Percentiles rank a stretch among this genome's conserved stretches.
phyloP scores from a whole-genome alignment of 2,797 vertebrate species.

The Xenops minutus region DNA sequence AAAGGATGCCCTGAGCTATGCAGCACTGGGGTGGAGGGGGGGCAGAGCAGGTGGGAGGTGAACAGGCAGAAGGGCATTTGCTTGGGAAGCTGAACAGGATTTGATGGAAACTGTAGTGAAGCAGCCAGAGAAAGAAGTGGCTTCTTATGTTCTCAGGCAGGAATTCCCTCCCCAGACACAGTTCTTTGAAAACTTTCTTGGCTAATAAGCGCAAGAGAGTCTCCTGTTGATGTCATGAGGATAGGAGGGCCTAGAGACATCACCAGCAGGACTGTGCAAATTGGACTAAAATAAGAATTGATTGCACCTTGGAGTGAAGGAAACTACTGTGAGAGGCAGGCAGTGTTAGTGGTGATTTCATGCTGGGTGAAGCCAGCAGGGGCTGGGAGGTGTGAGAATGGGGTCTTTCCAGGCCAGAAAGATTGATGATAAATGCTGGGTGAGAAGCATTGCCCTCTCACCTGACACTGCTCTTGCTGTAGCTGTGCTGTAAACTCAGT shows the following conservation, averaged over 20 bases:
- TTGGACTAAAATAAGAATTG: not conserved
- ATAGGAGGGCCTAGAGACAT: not conserved
- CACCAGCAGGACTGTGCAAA: not conserved
- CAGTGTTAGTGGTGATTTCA: not conserved
- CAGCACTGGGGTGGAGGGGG: not conserved
- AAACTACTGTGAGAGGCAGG: not conserved
- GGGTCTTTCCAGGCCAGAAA: not conserved
- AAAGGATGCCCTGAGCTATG: not conserved
- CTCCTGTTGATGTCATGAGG: not conserved
- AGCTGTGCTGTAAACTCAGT: accelerated
- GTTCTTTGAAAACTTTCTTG: not conserved
- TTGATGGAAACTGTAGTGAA: not conserved
- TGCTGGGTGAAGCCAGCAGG: slow-evolving; percentile 2
- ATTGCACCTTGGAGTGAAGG: slow-evolving; percentile 20
- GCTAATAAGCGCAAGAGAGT: not conserved
- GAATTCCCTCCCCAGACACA: not conserved
- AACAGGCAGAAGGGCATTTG: not conserved
- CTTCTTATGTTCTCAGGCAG: not conserved
- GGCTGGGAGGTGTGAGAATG: not conserved
- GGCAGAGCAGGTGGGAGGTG: not conserved
- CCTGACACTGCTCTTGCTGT: not conserved
- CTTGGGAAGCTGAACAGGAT: not conserved
- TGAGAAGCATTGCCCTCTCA: not conserved
- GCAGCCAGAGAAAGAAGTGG: not conserved
- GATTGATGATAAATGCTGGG: not conserved